Percentiles rank a stretch among this genome's conserved stretches.
These are phyloP conservation scores for Zoanthus solanderi DNA, from an alignment of 92 coral and sea anemone species.

Conservation along the genomic window DNA sequence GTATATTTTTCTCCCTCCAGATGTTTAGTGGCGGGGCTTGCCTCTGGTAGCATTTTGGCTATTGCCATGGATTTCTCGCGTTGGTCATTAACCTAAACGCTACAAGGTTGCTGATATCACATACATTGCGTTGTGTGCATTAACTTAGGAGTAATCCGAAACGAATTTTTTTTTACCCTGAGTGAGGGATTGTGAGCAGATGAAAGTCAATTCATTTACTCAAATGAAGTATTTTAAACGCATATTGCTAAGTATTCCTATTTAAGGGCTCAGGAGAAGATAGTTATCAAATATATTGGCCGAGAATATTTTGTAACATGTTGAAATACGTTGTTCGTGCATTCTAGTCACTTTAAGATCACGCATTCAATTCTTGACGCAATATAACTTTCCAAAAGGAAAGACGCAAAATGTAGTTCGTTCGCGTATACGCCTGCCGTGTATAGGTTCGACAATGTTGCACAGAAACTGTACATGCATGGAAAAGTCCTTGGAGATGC, in stretches of 20 bases:
- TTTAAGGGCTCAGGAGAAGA: neutral
- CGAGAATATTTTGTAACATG: neutral
- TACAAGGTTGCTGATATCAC: neutral
- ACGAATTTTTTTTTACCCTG: no score
- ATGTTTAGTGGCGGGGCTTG: slow-evolving; percentile 95
- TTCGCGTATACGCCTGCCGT: no score
- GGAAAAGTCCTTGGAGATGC: no score
- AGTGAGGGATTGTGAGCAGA: neutral
- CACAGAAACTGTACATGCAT: no score
- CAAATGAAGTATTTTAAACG: slow-evolving; percentile 3
- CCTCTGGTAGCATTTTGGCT: slow-evolving; percentile 96
- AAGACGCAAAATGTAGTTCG: no score
- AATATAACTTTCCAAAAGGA: no score
- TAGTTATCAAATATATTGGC: neutral
- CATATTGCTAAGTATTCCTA: neutral
- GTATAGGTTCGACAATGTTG: no score
- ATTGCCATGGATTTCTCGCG: slow-evolving; percentile 93
- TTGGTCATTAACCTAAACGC: slow-evolving; percentile 70
- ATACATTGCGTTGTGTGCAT: neutral
- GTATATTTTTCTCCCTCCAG: slow-evolving; percentile 48
- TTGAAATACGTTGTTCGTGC: no score
- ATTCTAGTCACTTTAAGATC: no score
- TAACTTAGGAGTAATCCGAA: neutral
- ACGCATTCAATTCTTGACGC: no score
- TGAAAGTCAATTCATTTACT: neutral